phyloP scores from a whole-genome alignment of 1,140 invertebrate genomes.

The Coenobita brevimanus region DNA sequence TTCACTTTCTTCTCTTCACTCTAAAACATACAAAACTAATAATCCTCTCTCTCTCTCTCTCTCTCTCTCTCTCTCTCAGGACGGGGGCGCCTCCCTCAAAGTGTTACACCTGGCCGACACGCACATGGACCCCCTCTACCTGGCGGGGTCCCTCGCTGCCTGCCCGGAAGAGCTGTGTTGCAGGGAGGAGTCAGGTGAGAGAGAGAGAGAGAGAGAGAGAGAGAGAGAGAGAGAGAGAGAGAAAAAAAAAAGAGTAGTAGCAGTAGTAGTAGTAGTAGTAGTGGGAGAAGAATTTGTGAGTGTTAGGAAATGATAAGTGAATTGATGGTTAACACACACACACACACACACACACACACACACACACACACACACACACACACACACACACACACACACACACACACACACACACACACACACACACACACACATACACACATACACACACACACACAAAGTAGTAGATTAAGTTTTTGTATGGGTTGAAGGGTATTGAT shows the following conservation, averaged over 20 bases:
- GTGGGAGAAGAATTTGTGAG: too few species aligned
- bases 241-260: not conserved
- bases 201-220: not conserved
- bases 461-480: too few species aligned
- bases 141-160: constrained; percentile 78
- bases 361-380: too few species aligned
- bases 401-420: too few species aligned
- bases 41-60: too few species aligned
- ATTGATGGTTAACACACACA: too few species aligned
- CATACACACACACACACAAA: too few species aligned
- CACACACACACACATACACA: too few species aligned
- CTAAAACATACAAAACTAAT: not conserved
- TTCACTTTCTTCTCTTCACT: not conserved
- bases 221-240: not conserved
- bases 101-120: constrained; percentile 86
- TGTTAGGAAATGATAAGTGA: too few species aligned
- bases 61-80: not conserved
- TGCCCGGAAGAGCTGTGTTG: constrained; percentile 88
- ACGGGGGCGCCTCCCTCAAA: constrained; percentile 70
- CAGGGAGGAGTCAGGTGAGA: constrained; percentile 76
- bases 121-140: constrained; percentile 85
- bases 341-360: too few species aligned
- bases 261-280: not conserved
- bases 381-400: too few species aligned
- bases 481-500: too few species aligned